Base-by-base conservation (phyloP, 1,140 invertebrate species). In the Ladona fulva region DNA sequence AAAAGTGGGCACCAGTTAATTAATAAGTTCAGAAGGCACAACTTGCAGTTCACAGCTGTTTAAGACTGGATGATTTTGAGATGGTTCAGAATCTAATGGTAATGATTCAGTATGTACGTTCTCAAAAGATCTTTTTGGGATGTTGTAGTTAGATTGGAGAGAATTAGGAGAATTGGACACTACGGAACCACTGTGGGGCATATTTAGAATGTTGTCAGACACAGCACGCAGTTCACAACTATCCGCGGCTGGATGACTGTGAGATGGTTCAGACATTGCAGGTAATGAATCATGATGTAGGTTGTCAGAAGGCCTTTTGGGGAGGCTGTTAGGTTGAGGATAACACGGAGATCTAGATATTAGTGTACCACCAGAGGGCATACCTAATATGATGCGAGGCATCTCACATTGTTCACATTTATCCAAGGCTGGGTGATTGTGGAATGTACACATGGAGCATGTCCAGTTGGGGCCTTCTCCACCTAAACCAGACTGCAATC, bases 381-480 rank as follows among this genome's bases (percentile, higher is more conserved):
- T 82, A 81, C 83, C 84, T 80, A 82, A 24, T 73, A 80, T 80
- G 74, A 85, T 80, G 77, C 87, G 85, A 10, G 89, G 90, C 87
- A 91, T 94, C 82, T 95, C 93, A 86, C 95, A 97, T 84, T 93
- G 89, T 86, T 97, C 95, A 85, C 95, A 97, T 82, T 93, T 93
- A 85, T 92, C 91, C 82, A 97, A 87, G 79, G 94, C 88, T 29
- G 93, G 94, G 86, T 97, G 93, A 87, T 98, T 97, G 76, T 90
- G 90, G 88, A 97, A 97, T 83, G 95, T 97, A 88, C 95, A 98
- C 86, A 93, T 89, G 82, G 90, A 89, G 85, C 95, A 97, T 82
- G 90, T 90, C 95, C 95, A 95, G 80, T 88, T 89, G 52, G 89
- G 88, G 8, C 83, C 87, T 59, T 87, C 86, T 24, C 84, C 81